phyloP scores from a whole-genome alignment of 2,797 vertebrate species.

The Todus mexicanus region DNA sequence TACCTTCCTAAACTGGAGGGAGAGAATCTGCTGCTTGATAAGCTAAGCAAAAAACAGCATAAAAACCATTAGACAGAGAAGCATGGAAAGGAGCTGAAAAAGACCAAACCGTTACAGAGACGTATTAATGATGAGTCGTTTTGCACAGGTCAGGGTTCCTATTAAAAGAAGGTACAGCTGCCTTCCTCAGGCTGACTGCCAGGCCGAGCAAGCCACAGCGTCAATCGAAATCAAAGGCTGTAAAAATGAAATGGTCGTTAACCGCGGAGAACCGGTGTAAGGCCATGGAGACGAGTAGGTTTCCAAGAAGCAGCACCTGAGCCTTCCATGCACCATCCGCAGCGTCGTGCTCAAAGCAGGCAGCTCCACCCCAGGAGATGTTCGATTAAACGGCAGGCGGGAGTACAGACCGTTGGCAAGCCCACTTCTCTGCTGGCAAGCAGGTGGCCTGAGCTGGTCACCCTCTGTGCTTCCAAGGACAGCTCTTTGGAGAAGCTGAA shows the following conservation, averaged over 20 bases:
- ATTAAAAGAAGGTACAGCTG: conserved; percentile 75
- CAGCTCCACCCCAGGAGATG: not conserved
- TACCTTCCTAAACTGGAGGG: conserved; percentile 81
- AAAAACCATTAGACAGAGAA: conserved; percentile 80
- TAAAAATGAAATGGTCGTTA: conserved; percentile 65
- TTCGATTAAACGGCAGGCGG: not conserved
- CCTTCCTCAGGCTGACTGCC: conserved; percentile 45
- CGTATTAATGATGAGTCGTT: conserved; percentile 64
- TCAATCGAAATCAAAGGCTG: conserved; percentile 48
- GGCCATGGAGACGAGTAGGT: not conserved
- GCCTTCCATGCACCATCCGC: not conserved
- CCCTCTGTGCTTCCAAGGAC: not conserved
- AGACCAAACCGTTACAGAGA: conserved; percentile 49
- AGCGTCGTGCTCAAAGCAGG: conserved; percentile 1
- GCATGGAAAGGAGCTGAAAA: conserved; percentile 64
- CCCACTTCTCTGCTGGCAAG: not conserved
- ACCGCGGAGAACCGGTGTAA: not conserved
- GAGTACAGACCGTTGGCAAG: not conserved
- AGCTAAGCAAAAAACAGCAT: conserved; percentile 89
- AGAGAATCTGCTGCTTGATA: conserved; percentile 77
- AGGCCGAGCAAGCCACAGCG: conserved; percentile 55
- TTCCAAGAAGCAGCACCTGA: conserved; percentile 36
- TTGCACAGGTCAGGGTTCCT: conserved; percentile 66
- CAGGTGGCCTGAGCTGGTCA: not conserved
- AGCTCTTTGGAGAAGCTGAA: not conserved